Percentiles rank a stretch among this genome's conserved stretches.
Evolutionary conservation across 92 coral and sea anemone genomes (phyloP).

Genomic region (Muricea muricata): DNA sequence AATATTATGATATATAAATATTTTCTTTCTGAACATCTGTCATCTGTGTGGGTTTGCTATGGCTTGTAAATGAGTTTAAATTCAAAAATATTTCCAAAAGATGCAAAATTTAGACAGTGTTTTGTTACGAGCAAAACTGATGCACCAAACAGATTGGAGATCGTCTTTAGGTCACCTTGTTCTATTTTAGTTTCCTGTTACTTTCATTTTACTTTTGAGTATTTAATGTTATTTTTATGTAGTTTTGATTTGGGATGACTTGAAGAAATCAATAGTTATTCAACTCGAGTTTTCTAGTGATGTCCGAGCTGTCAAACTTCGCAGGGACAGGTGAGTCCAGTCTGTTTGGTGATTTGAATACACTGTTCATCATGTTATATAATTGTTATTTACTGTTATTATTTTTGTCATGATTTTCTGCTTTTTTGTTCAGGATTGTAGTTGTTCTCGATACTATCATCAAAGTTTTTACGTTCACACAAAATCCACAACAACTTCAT

Average conservation of each 20-base stretch:
- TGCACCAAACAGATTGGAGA: too few species aligned
- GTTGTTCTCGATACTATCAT: constrained; percentile 90
- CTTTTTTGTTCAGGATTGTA: constrained; percentile 74
- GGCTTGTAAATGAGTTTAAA: too few species aligned
- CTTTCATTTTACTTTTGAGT: not conserved
- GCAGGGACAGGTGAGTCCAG: constrained; percentile 86
- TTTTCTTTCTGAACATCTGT: too few species aligned
- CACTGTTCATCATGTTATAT: too few species aligned
- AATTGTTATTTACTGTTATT: too few species aligned
- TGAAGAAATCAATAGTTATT: constrained; percentile 93
- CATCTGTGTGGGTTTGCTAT: too few species aligned
- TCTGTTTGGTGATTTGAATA: too few species aligned
- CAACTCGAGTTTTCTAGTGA: constrained; percentile 95
- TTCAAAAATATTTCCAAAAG: too few species aligned
- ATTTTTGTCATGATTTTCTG: too few species aligned
- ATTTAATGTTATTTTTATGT: not conserved
- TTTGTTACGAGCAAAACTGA: too few species aligned
- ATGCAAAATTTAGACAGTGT: too few species aligned
- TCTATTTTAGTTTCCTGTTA: not conserved
- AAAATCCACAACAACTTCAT: constrained; percentile 97
- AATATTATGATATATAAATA: too few species aligned
- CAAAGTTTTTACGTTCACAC: constrained; percentile 99
- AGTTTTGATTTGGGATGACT: constrained; percentile 99
- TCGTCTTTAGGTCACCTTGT: not conserved
- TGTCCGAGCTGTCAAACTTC: constrained; percentile 93